phyloP scores from a whole-genome alignment of 2,797 vertebrate species.

The Acridotheres tristis region DNA sequence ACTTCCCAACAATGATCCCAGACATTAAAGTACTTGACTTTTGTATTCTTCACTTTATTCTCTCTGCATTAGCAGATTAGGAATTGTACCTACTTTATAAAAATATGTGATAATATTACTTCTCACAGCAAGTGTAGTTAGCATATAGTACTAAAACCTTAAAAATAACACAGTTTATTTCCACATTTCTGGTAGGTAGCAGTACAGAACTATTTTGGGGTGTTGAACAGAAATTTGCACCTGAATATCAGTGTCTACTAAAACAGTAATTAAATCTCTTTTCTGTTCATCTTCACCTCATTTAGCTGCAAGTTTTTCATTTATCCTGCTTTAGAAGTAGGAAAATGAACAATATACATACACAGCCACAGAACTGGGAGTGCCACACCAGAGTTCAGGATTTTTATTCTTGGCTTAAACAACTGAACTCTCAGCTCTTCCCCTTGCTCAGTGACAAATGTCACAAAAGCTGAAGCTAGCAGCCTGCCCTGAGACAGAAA shows the following conservation, averaged over 20 bases:
- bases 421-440: background rate
- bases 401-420: background rate
- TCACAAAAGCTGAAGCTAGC: background rate
- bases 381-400: background rate
- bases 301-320: background rate
- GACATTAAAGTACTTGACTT: background rate
- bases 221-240: background rate
- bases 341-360: background rate
- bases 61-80: background rate
- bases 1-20: background rate
- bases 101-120: background rate
- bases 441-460: background rate
- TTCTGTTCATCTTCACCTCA: background rate
- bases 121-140: background rate
- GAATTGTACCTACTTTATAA: background rate
- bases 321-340: background rate
- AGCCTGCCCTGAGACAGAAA: background rate
- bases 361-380: background rate
- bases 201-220: background rate
- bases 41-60: background rate
- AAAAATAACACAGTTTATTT: background rate
- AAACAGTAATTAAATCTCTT: background rate
- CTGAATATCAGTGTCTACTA: background rate
- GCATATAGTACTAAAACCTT: background rate
- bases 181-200: background rate